Percentiles rank a stretch among this genome's conserved stretches.
Evolutionary conservation across 37 sponge, comb jelly and placozoan genomes (phyloP).

Genomic region (Amphimedon queenslandica): DNA sequence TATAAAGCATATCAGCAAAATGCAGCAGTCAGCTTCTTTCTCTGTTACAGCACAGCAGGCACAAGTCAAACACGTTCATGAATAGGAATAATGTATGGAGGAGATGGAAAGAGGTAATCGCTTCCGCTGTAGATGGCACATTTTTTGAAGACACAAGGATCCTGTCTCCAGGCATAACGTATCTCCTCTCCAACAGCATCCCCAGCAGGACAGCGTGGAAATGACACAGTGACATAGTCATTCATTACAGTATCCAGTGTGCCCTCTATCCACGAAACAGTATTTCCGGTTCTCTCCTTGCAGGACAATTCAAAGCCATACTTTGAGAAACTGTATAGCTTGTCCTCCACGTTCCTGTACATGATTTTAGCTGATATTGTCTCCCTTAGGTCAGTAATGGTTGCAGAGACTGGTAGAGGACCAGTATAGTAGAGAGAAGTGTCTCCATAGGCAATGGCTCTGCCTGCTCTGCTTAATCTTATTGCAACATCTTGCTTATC

Average conservation of each 20-base stretch:
- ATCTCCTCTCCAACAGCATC: background rate
- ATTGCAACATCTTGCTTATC: slow-evolving; percentile 45
- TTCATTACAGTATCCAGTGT: background rate
- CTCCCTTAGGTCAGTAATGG: background rate
- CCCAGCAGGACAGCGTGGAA: slow-evolving; percentile 14
- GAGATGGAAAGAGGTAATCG: slow-evolving; percentile 40
- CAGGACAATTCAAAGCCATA: slow-evolving; percentile 59
- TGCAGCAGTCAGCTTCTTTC: background rate
- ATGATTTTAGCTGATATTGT: background rate
- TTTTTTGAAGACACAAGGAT: slow-evolving; percentile 55
- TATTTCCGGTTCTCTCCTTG: background rate
- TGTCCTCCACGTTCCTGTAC: background rate
- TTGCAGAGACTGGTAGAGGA: background rate
- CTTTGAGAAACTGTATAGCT: background rate
- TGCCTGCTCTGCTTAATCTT: background rate
- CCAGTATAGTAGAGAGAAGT: background rate
- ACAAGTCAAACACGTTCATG: too few species aligned
- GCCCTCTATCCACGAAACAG: slow-evolving; percentile 26
- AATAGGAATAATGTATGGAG: slow-evolving; percentile 26
- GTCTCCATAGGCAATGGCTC: background rate
- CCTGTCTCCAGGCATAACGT: slow-evolving; percentile 51
- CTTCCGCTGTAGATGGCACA: slow-evolving; percentile 46
- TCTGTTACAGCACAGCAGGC: too few species aligned
- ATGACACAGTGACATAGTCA: background rate
- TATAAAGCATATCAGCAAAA: background rate